These are phyloP conservation scores for Apodemus agrarius DNA, from an alignment of 2,797 vertebrate species.

Conservation along the genomic window DNA sequence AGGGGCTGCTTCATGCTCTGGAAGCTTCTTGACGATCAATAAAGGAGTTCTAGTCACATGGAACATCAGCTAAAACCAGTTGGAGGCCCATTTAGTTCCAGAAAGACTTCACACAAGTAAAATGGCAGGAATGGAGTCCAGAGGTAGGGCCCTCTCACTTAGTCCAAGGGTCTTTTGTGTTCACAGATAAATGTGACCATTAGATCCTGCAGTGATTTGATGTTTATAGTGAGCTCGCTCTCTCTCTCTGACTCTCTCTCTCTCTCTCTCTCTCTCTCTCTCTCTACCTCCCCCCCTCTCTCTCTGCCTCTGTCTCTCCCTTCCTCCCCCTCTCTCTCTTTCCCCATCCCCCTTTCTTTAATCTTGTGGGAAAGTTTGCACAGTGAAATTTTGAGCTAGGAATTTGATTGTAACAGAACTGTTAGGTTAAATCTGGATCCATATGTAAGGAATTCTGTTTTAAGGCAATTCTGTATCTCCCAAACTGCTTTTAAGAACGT, in stretches of 20 bases:
- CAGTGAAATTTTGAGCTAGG: slow-evolving; percentile 22
- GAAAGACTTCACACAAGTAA: background rate
- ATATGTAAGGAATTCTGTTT: slow-evolving; percentile 56
- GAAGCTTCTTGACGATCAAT: background rate
- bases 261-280: too few species aligned
- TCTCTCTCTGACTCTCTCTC: too few species aligned
- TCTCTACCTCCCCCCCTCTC: background rate
- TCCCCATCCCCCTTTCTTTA: background rate
- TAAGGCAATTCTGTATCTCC: slow-evolving; percentile 6
- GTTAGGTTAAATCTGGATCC: background rate
- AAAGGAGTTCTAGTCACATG: background rate
- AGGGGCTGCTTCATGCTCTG: background rate
- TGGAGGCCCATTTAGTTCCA: background rate
- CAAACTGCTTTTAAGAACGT: slow-evolving; percentile 25
- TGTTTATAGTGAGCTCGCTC: background rate
- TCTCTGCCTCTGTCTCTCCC: background rate
- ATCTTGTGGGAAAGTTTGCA: background rate
- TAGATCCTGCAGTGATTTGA: slow-evolving; percentile 11
- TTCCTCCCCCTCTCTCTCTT: fast-evolving
- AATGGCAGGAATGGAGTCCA: background rate
- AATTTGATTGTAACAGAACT: slow-evolving; percentile 35
- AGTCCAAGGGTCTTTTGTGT: background rate
- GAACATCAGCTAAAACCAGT: background rate
- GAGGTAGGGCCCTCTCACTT: background rate
- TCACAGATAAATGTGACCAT: background rate